Conservation (phyloP, 2,113 vertebrate genomes). For the Serilophus lunatus region DNA sequence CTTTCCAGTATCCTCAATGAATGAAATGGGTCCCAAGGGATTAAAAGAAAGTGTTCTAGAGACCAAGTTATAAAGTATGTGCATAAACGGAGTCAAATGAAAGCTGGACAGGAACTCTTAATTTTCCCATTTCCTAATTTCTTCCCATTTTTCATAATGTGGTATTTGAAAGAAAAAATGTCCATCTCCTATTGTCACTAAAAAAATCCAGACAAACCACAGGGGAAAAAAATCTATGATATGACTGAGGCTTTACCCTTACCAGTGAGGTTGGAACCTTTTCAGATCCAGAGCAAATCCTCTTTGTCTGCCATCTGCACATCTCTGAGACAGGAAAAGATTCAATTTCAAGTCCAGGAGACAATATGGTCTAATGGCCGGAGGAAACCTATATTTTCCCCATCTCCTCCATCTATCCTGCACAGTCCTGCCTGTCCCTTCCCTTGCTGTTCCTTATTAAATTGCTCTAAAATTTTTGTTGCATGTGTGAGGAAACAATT, state of each 20-base stretch:
- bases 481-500: not conserved
- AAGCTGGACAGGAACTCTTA: not conserved
- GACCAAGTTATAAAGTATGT: not conserved
- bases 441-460: not conserved
- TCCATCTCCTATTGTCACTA: not conserved
- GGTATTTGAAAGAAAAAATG: not conserved
- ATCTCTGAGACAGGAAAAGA: not conserved
- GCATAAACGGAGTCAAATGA: not conserved
- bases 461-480: not conserved
- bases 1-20: not conserved
- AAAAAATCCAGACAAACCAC: not conserved
- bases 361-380: not conserved
- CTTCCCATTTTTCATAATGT: not conserved
- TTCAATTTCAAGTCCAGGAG: not conserved
- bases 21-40: not conserved
- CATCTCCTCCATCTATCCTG: not conserved
- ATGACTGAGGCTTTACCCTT: not conserved
- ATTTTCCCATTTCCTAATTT: slow-evolving; percentile 24
- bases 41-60: not conserved
- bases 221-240: not conserved
- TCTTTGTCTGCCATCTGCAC: not conserved
- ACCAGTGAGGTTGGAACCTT: not conserved
- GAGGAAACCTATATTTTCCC: not conserved
- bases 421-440: not conserved
- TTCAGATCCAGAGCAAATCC: not conserved